Percentiles rank a stretch among this genome's conserved stretches.
Conservation (phyloP, 2,888 invertebrate species). For the Sabellastarte sp. region DNA sequence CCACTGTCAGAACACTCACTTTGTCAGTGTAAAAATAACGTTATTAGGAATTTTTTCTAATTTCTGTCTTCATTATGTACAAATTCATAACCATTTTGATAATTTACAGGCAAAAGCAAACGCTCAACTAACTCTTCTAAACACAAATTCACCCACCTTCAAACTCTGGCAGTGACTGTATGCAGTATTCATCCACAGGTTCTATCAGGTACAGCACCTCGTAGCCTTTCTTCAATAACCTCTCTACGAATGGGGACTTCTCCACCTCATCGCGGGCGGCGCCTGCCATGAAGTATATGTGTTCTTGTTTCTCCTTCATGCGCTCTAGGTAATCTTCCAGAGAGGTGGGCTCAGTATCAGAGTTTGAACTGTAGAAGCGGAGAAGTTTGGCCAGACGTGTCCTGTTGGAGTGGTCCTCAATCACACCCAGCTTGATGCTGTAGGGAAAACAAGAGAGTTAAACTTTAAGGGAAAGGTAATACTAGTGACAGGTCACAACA, state of each 20-base stretch:
- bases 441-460: conserved; percentile 34
- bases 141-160: no score
- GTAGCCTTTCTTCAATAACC: conserved; percentile 86
- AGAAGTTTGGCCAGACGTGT: conserved; percentile 93
- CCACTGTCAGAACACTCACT: no score
- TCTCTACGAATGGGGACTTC: conserved; percentile 90
- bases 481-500: no score
- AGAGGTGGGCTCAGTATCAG: conserved; percentile 68
- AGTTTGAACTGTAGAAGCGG: conserved; percentile 79
- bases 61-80: no score
- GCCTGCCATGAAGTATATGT: conserved; percentile 96
- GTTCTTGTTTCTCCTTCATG: conserved; percentile 92
- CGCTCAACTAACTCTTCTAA: no score
- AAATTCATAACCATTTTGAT: no score
- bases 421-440: conserved; percentile 89
- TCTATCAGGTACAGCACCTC: conserved; percentile 93
- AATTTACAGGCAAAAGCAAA: no score
- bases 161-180: conserved; percentile 91
- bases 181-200: conserved; percentile 97
- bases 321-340: conserved; percentile 86
- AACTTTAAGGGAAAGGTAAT: no score
- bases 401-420: conserved; percentile 96
- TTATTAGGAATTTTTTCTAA: no score
- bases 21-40: no score
- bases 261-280: conserved; percentile 65